Base-by-base conservation (phyloP, 1,140 invertebrate genomes). In the Xylocopa sonorina region DNA sequence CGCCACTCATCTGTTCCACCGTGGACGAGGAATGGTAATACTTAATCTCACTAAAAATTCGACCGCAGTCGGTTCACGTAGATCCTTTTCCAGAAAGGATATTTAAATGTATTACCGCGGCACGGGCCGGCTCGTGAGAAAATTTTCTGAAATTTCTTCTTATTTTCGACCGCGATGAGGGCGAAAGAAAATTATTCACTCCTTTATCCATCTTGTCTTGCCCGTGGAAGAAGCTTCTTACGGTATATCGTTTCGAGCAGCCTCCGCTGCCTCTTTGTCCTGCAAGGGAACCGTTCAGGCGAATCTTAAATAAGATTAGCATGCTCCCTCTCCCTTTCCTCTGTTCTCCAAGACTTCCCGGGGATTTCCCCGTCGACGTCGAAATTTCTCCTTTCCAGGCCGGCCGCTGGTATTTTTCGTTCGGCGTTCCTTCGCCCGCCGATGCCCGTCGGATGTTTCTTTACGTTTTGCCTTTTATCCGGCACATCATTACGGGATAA, bases 21-120 rank as follows among this genome's bases (percentile, higher is more conserved):
- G 51, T 60, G 62, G 51, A 57, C 53, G 72, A 21, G 60, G 68
- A 80, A 82, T 69, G 72, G 73, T 72, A 80, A 83, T 83, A 73
- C 68, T 74, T 80, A 80, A 85, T 82, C 78, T 80, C 41, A 29
- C 78, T 60, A 41, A 63, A 72, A 63, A 78, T 73, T 73, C 77
- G 16, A 43, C 63, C 46, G 43, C 71, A 81, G 57, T 81, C 67
- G 34, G 58, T 81, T 78, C 75, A 67, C 73, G 79, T 77, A 71
- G 43, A 55, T 67, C 67, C 66, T 60, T 64, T 68, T 48, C 74
- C 27, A 53, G 64, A 62, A 69, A 69, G 64, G 53, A 77, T 81
- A 81, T 81, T 77, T 79, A 63, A 79, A 79, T 79, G 60, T 79
- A 74, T 79, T 79, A 79, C 50, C 71, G 32, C 3, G 66, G 55